phyloP scores from a whole-genome alignment of 2,888 invertebrate genomes.

The Oligia fasciuncula region DNA sequence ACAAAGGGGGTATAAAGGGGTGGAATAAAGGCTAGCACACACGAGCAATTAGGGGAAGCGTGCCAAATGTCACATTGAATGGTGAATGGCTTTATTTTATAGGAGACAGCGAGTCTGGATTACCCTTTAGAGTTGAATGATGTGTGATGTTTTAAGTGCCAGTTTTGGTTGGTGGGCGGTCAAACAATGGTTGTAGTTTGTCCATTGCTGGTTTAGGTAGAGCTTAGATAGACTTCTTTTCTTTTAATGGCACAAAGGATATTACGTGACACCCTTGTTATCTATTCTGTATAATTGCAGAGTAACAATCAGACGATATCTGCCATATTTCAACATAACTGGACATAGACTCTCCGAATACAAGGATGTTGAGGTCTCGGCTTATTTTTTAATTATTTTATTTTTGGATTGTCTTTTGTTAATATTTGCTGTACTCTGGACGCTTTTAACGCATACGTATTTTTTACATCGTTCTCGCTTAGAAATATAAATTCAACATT shows the following conservation, averaged over 20 bases:
- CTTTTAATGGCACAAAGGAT: neutral
- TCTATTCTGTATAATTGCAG: no score
- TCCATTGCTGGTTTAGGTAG: neutral
- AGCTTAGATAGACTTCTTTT: neutral
- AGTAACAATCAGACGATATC: no score
- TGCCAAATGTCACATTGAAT: constrained; percentile 81
- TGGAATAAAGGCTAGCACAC: constrained; percentile 78
- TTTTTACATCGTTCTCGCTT: no score
- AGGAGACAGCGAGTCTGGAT: constrained; percentile 55
- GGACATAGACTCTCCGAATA: no score
- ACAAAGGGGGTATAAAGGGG: constrained; percentile 67
- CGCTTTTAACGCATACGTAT: no score
- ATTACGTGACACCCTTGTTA: neutral
- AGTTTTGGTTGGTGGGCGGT: neutral
- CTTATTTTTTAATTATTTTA: no score
- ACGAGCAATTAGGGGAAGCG: constrained; percentile 82
- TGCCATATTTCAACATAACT: no score
- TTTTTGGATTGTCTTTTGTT: no score
- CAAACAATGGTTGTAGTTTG: constrained; percentile 6
- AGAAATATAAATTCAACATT: no score
- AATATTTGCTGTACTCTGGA: no score
- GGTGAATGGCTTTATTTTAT: constrained; percentile 57
- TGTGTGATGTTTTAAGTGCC: constrained; percentile 1
- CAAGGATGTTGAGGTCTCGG: no score
- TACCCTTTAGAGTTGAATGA: constrained; percentile 16